Percentiles rank a stretch among this genome's conserved stretches.
These are phyloP conservation scores for Cardiocondyla obscurior DNA, from an alignment of 1,140 invertebrate genomes.

Conservation along the genomic window DNA sequence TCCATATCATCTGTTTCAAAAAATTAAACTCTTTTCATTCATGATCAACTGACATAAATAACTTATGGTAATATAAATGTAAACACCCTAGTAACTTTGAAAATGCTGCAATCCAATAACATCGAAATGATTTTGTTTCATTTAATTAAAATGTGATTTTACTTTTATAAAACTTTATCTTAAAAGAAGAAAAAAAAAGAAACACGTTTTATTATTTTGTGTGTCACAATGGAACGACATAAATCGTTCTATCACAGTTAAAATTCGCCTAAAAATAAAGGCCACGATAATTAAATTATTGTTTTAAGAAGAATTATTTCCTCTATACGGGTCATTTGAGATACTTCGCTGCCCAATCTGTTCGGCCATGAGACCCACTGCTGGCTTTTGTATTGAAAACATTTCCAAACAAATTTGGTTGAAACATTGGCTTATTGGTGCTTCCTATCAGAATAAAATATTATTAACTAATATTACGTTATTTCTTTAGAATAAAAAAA, in stretches of 20 bases:
- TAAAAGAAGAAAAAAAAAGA: neutral
- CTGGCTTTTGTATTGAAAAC: conserved; percentile 79
- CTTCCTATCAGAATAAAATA: conserved; percentile 68
- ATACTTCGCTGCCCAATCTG: conserved; percentile 88
- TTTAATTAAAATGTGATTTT: neutral
- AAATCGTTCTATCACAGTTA: conserved; percentile 70
- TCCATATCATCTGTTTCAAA: conserved; percentile 13
- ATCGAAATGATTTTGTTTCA: neutral
- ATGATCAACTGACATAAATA: conserved; percentile 25
- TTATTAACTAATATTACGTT: neutral
- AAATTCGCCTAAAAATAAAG: conserved; percentile 30
- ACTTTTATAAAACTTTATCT: neutral
- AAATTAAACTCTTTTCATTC: conserved; percentile 39
- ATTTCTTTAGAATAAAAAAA: neutral
- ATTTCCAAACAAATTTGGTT: conserved; percentile 77
- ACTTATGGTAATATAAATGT: conserved; percentile 17
- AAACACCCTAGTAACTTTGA: neutral
- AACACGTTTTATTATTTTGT: neutral
- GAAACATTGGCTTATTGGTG: conserved; percentile 75
- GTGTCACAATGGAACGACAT: conserved; percentile 52
- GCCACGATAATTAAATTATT: neutral
- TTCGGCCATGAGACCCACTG: conserved; percentile 84
- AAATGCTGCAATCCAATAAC: conserved; percentile 27
- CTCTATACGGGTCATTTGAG: conserved; percentile 74
- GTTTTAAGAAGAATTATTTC: conserved; percentile 8